phyloP scores from a whole-genome alignment of 2,797 vertebrate species.

The Bufotes viridis region DNA sequence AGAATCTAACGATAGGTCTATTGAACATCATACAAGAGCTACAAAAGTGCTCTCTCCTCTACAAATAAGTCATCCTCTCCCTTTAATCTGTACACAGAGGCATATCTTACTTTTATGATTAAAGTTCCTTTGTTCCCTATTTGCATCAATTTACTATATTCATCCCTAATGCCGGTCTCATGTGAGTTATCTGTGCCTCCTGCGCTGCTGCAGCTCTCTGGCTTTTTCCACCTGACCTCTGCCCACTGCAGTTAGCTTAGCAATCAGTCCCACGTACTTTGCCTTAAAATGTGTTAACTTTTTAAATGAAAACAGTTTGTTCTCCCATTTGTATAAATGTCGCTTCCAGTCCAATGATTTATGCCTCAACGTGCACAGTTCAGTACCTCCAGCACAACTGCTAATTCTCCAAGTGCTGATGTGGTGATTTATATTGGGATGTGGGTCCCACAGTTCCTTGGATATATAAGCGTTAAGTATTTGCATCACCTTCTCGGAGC shows the following conservation, averaged over 20 bases:
- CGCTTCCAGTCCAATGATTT: conserved; percentile 46
- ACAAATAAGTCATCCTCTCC: neutral
- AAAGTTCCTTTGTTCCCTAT: conserved; percentile 22
- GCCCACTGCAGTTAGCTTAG: conserved; percentile 34
- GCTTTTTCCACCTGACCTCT: conserved; percentile 16
- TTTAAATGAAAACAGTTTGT: conserved; percentile 61
- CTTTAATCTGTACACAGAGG: neutral
- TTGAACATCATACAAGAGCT: neutral
- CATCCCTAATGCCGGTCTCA: neutral
- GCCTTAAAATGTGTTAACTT: conserved; percentile 58
- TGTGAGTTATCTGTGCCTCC: conserved; percentile 24
- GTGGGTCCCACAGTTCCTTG: conserved; percentile 64
- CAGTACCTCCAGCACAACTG: neutral
- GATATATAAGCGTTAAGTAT: conserved; percentile 60
- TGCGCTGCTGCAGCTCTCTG: neutral
- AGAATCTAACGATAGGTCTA: neutral
- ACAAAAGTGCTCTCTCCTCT: neutral
- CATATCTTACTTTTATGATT: conserved; percentile 17
- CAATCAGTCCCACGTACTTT: conserved; percentile 51
- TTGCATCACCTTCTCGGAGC: conserved; percentile 64
- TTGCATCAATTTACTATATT: conserved; percentile 26
- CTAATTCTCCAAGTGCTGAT: conserved; percentile 61
- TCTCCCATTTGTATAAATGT: conserved; percentile 60
- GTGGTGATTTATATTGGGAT: conserved; percentile 57
- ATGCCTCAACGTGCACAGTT: conserved; percentile 39